Evolutionary conservation across 2,888 invertebrate species (phyloP), one percentile per base, ranked within the genome.

Genomic region (Ephialtes manifestator): DNA sequence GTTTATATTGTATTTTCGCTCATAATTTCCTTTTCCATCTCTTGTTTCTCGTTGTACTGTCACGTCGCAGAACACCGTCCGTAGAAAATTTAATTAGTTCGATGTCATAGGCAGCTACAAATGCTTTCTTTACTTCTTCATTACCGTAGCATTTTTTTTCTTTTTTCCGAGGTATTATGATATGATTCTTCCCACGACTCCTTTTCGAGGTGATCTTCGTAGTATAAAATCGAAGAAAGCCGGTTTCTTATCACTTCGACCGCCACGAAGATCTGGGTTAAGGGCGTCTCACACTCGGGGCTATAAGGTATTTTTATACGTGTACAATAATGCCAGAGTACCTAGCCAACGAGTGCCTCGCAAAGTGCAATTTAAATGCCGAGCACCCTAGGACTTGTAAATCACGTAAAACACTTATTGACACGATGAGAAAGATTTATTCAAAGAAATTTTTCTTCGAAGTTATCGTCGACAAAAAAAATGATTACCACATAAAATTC

Each of bases 191-290:
- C 58, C 28, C 24, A 43, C 58, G 46, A 46, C 43, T 72, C 58
- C 18, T n/a, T 28, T 43, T 20, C 15, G 43, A 39, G n/a, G 43
- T 55, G 53, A 71, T 39, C 51, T 70, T 53, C 18, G 53, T 13
- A 15, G n/a, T 53, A 39, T n/a, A 39, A 53, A 24, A 71, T 55
- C 4, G n/a, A 58, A 53, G 20, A 35, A 70, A 68, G 68, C 68
- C 68, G 68, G 28, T 68, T 68, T 68, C 68, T 68, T 51, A 68
- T 68, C 68, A 48, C 18, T 67, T 24, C 20, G 46, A 13, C 24
- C 24, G 7, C 11, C 1, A 3, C 15, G 43, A 46, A 67, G 46
- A 67, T 67, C 67, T 67, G 46, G 67, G 67, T 67, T 67, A 67
- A 67, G 67, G 67, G 46, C 67, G 20, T 48, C 20, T 4, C 15